phyloP scores from a whole-genome alignment of 2,888 invertebrate genomes.

The Exephanes ischioxanthus region DNA sequence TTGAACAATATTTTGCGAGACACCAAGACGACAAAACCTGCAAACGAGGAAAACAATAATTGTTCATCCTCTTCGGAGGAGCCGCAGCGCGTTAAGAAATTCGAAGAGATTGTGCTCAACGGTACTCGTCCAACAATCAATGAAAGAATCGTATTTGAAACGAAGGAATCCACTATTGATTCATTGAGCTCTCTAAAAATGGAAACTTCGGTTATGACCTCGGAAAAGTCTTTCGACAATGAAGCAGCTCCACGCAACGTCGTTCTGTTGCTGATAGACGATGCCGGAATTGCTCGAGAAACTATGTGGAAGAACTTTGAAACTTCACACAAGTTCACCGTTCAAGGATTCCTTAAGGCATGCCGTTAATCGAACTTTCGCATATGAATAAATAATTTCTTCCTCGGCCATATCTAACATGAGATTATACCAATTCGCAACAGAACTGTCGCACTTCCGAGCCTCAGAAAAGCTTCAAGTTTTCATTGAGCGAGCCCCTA shows the following conservation, averaged over 20 bases:
- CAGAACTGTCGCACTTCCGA: constrained; percentile 44
- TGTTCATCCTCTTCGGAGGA: constrained; percentile 51
- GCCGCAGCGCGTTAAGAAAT: constrained; percentile 60
- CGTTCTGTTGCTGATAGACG: constrained; percentile 72
- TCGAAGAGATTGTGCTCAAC: constrained; percentile 5
- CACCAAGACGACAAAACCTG: constrained; percentile 56
- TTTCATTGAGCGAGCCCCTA: constrained; percentile 46
- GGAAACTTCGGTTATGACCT: background rate
- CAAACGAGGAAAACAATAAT: constrained; percentile 52
- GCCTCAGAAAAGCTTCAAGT: constrained; percentile 22
- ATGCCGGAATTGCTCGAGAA: constrained; percentile 35
- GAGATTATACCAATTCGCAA: background rate
- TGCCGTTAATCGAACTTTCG: background rate
- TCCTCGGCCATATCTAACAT: background rate
- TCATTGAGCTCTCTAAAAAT: constrained; percentile 4
- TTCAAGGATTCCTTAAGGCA: constrained; percentile 74
- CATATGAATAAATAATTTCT: background rate
- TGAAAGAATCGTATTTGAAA: constrained; percentile 1
- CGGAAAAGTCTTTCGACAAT: constrained; percentile 14
- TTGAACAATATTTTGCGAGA: constrained; percentile 65
- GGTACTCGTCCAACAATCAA: background rate
- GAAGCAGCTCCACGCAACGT: constrained; percentile 69
- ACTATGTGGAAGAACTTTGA: constrained; percentile 51
- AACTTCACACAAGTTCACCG: constrained; percentile 65
- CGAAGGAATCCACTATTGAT: constrained; percentile 5